These are phyloP conservation scores for Cavia porcellus DNA, from an alignment of 2,113 vertebrate species.

Conservation along the genomic window DNA sequence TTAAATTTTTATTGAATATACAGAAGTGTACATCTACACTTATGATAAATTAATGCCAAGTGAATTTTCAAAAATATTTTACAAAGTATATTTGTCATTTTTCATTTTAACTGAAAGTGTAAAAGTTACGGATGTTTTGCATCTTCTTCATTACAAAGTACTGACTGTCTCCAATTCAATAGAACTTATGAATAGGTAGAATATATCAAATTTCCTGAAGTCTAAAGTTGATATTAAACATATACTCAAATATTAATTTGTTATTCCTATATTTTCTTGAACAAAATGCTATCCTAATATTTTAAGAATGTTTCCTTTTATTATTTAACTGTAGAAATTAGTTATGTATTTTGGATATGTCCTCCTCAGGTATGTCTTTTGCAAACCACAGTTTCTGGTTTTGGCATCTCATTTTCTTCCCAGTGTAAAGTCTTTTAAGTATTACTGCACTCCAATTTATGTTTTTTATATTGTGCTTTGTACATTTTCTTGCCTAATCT, in stretches of 20 bases:
- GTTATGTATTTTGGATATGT: neutral
- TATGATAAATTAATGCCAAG: neutral
- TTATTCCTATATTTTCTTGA: neutral
- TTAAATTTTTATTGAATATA: neutral
- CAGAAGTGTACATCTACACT: neutral
- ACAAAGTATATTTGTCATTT: neutral
- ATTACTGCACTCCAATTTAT: neutral
- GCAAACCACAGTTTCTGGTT: neutral
- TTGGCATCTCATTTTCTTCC: neutral
- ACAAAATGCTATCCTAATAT: neutral
- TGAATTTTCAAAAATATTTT: neutral
- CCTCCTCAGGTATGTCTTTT: neutral
- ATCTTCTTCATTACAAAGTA: neutral
- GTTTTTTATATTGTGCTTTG: neutral
- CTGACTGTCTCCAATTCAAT: neutral
- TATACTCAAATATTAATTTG: neutral
- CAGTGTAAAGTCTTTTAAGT: neutral
- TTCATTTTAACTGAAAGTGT: neutral
- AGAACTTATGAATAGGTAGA: neutral
- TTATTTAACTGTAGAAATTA: neutral
- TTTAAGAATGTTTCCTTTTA: neutral
- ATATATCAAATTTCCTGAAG: neutral
- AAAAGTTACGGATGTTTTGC: neutral
- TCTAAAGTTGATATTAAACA: neutral
- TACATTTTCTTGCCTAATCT: neutral